Percentiles rank a stretch among this genome's conserved stretches.
phyloP scores from a whole-genome alignment of 53 echinoderm and acorn worm species.

The Henricia sp. region DNA sequence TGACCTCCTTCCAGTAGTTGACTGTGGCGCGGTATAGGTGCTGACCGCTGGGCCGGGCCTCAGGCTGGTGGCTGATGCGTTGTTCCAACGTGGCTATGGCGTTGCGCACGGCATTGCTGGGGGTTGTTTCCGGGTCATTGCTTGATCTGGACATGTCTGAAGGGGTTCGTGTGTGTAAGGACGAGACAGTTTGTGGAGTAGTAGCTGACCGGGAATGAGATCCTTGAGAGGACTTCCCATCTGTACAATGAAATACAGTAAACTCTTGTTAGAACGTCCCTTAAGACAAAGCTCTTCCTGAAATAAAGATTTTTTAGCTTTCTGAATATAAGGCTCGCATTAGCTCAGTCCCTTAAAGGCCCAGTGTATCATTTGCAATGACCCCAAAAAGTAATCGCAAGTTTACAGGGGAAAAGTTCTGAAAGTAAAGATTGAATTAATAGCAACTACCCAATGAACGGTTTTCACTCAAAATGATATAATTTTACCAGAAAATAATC shows the following conservation, averaged over 20 bases:
- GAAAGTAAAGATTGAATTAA: no score
- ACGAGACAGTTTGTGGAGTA: slow-evolving; percentile 2
- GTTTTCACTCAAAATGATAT: no score
- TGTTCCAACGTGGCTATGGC: slow-evolving; percentile 85
- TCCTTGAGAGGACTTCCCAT: slow-evolving; percentile 15
- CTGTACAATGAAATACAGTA: background rate
- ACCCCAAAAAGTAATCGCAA: no score
- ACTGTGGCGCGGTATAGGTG: slow-evolving; percentile 76
- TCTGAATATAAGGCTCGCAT: no score
- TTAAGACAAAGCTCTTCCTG: background rate
- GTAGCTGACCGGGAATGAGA: slow-evolving; percentile 36
- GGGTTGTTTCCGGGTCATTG: slow-evolving; percentile 31
- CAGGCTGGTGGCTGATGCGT: slow-evolving; percentile 70
- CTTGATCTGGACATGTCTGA: slow-evolving; percentile 23
- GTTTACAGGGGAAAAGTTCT: no score
- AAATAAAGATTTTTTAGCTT: no score
- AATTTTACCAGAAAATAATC: no score
- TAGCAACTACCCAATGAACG: no score
- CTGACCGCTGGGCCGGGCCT: slow-evolving; percentile 57
- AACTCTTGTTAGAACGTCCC: background rate
- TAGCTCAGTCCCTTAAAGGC: no score
- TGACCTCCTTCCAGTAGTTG: slow-evolving; percentile 85
- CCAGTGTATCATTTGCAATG: no score
- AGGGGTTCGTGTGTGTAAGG: slow-evolving; percentile 19
- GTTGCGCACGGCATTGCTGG: slow-evolving; percentile 72